Evolutionary conservation across 1,140 invertebrate species (phyloP).

Genomic region (Drosophila setifemur): DNA sequence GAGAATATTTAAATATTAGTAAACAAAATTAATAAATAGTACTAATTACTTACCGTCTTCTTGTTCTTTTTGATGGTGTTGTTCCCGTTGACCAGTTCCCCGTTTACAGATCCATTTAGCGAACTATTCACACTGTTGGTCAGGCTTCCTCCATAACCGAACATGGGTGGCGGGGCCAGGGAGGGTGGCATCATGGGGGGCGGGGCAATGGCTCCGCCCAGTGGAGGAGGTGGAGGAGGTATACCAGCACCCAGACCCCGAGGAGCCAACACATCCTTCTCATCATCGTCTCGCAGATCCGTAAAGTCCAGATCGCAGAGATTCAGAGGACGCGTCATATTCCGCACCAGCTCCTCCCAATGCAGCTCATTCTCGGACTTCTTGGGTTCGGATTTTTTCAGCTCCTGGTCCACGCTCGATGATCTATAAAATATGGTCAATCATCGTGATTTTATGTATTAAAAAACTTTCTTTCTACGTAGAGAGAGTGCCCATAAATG

Average conservation of each 20-base stretch:
- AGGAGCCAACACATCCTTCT: conserved; percentile 86
- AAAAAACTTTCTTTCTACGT: conserved; percentile 3
- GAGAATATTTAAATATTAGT: neutral
- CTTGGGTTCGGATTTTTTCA: conserved; percentile 84
- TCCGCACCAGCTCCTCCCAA: conserved; percentile 95
- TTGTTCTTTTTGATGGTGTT: conserved; percentile 92
- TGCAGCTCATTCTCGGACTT: conserved; percentile 96
- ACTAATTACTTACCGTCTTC: conserved; percentile 88
- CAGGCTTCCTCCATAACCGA: conserved; percentile 73
- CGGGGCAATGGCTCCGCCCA: conserved; percentile 71
- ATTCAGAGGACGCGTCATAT: conserved; percentile 91
- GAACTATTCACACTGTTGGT: conserved; percentile 79
- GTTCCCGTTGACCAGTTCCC: conserved; percentile 72
- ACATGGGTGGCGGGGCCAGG: conserved; percentile 82
- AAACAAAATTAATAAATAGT: neutral
- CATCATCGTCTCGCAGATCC: conserved; percentile 92
- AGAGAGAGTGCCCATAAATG: conserved; percentile 15
- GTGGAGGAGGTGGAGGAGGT: conserved; percentile 88
- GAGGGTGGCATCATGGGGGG: conserved; percentile 82
- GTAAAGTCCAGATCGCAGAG: conserved; percentile 98
- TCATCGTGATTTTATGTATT: conserved; percentile 6
- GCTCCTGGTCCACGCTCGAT: conserved; percentile 85
- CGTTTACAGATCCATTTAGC: conserved; percentile 79
- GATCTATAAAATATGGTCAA: conserved; percentile 44
- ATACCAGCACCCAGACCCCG: conserved; percentile 85